Evolutionary conservation across 2,113 vertebrate species (phyloP), one percentile per base, ranked within the genome.

Genomic region (Spilogale gracilis): DNA sequence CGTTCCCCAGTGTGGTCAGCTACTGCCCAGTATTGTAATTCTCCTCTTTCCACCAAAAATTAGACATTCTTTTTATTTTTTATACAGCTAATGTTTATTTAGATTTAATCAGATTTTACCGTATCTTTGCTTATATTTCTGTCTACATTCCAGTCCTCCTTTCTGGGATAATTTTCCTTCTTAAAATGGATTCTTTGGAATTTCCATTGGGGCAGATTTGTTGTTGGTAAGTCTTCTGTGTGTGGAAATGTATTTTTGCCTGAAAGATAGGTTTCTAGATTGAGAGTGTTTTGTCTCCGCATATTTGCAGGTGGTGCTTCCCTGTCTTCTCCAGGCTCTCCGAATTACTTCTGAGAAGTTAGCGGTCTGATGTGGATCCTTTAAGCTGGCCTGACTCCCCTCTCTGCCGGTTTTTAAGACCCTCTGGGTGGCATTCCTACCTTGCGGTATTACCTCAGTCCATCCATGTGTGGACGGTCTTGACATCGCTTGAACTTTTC

Each of bases 121-220:
- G 9, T 94, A 6, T 78, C 14, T 96, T 93, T 89, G 52, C 8
- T 45, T 76, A 50, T 89, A 0, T 82, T 79, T 17, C 82, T 93
- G 76, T 32, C 88, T 61, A 54, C 27, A 38, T 71, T 80, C 84
- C 48, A 85, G 45, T 56, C n/a, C 32, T 89, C n/a, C 45, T 92
- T 86, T 79, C 63, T 83, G 20, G 54, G 65, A 30, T 87, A 63
- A 21, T 80, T 94, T 94, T 89, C 92, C 12, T 95, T 81, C 61
- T 69, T 56, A 83, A 94, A 81, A 10, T 86, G 50, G 45, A 61
- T n/a, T 92, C 82, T 87, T 63, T 52, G 65, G 54, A 20, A 81
- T 94, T 88, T 92, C 71, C 32, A 14, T 27, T 95, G n/a, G 60
- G 48, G 65, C 88, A 54, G 21, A 5, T 50, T 52, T 83, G 27